Conservation (phyloP, 2,888 invertebrate species). For the Microctonus hyperodae region DNA sequence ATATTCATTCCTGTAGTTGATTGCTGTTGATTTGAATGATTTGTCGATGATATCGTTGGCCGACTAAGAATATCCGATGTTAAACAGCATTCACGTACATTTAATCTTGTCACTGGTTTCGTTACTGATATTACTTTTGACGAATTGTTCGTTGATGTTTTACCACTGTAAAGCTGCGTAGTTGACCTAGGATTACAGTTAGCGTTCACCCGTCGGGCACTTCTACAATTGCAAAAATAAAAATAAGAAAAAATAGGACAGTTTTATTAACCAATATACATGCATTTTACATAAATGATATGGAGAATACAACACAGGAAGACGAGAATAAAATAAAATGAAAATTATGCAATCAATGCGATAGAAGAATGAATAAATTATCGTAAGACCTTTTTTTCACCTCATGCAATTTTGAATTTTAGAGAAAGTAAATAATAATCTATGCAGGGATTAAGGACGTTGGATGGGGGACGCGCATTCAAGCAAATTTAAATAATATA, state of each 20-base stretch:
- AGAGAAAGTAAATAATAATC: no score
- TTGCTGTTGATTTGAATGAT: constrained; percentile 44
- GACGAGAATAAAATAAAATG: neutral
- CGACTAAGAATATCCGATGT: constrained; percentile 42
- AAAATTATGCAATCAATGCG: no score
- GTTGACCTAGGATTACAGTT: constrained; percentile 55
- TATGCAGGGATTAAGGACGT: no score
- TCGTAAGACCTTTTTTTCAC: no score
- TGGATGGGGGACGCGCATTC: no score
- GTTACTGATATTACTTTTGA: constrained; percentile 46
- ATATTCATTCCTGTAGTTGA: constrained; percentile 55
- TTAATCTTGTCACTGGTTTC: constrained; percentile 57
- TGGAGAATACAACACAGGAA: no score
- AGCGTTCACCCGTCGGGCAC: constrained; percentile 52
- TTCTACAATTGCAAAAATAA: constrained; percentile 48
- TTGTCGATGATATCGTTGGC: constrained; percentile 49
- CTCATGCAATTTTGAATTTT: no score
- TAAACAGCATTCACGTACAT: constrained; percentile 48
- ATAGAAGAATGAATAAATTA: no score
- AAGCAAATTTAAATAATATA: constrained; percentile 14
- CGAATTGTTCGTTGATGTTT: constrained; percentile 45
- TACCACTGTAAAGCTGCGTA: constrained; percentile 44
- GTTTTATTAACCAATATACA: no score
- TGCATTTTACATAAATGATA: no score
- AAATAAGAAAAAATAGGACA: constrained; percentile 13